phyloP scores from a whole-genome alignment of 2,888 invertebrate genomes.

The Bellardia pandia region DNA sequence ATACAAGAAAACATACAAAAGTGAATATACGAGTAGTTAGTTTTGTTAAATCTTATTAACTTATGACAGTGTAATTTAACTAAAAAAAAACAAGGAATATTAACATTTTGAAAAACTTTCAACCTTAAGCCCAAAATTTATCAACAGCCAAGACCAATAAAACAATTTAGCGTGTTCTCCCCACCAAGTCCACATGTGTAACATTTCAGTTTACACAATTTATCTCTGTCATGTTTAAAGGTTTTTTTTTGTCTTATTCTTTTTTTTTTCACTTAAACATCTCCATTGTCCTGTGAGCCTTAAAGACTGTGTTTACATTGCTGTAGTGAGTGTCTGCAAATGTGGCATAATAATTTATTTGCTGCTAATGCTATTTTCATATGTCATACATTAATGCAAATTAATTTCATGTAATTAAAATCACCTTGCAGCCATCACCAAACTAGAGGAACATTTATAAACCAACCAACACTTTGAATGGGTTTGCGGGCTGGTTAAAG shows the following conservation, averaged over 20 bases:
- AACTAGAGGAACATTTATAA: constrained; percentile 40
- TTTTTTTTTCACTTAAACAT: constrained; percentile 38
- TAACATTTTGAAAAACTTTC: not conserved
- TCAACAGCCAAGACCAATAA: not conserved
- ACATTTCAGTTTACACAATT: constrained; percentile 23
- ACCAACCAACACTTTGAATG: constrained; percentile 21
- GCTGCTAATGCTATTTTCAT: constrained; percentile 68
- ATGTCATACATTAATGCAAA: constrained; percentile 83
- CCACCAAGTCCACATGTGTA: not conserved
- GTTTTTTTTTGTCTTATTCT: constrained; percentile 19
- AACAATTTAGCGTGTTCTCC: not conserved
- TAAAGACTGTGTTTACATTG: not conserved
- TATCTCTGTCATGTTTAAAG: constrained; percentile 63
- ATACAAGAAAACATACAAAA: constrained; percentile 61
- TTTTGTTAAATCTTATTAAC: no score
- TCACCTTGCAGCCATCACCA: constrained; percentile 78
- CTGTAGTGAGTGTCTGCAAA: not conserved
- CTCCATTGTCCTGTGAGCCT: not conserved
- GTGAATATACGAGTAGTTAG: not conserved
- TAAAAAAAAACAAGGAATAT: not conserved
- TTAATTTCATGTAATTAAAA: constrained; percentile 83
- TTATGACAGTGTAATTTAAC: no score
- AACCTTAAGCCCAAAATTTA: not conserved
- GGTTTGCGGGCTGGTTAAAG: constrained; percentile 4
- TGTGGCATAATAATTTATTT: constrained; percentile 65